Conservation (phyloP, 2,113 vertebrate genomes). For the Hucho hucho region DNA sequence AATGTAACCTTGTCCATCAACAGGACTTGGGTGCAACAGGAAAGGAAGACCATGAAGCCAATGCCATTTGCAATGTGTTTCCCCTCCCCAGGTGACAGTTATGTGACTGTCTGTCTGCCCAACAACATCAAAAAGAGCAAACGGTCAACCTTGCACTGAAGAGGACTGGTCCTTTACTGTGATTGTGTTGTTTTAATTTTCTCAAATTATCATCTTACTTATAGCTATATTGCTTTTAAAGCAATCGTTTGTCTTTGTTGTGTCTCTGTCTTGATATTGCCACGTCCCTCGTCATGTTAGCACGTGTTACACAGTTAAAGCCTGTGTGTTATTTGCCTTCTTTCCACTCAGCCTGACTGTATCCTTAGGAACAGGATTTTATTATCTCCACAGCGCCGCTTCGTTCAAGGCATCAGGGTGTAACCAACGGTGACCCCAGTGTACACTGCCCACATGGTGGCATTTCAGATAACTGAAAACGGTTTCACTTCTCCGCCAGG, state of each 20-base stretch:
- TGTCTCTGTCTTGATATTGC: no score
- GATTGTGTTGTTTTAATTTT: background rate
- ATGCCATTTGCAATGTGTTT: slow-evolving; percentile 40
- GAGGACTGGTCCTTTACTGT: background rate
- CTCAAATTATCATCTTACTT: background rate
- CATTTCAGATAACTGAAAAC: slow-evolving; percentile 42
- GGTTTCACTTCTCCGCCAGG: slow-evolving; percentile 31
- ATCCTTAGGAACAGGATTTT: slow-evolving; percentile 29
- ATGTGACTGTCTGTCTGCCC: slow-evolving; percentile 15
- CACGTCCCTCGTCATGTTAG: no score
- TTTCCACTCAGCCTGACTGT: slow-evolving; percentile 16
- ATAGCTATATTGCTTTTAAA: background rate
- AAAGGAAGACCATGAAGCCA: slow-evolving; percentile 13
- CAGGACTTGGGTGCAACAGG: slow-evolving; percentile 30
- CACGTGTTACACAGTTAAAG: background rate
- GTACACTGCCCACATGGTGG: slow-evolving; percentile 24
- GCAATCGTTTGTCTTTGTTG: background rate
- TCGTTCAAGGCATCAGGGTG: slow-evolving; percentile 36
- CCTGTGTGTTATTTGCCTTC: background rate
- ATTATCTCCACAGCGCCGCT: slow-evolving; percentile 13
- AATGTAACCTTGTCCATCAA: background rate
- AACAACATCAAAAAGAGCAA: background rate
- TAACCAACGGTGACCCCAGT: slow-evolving; percentile 46
- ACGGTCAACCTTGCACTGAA: background rate
- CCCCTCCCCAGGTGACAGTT: slow-evolving; percentile 41